These are phyloP conservation scores for Pontoporia blainvillei DNA, from an alignment of 2,113 vertebrate genomes.

Conservation along the genomic window DNA sequence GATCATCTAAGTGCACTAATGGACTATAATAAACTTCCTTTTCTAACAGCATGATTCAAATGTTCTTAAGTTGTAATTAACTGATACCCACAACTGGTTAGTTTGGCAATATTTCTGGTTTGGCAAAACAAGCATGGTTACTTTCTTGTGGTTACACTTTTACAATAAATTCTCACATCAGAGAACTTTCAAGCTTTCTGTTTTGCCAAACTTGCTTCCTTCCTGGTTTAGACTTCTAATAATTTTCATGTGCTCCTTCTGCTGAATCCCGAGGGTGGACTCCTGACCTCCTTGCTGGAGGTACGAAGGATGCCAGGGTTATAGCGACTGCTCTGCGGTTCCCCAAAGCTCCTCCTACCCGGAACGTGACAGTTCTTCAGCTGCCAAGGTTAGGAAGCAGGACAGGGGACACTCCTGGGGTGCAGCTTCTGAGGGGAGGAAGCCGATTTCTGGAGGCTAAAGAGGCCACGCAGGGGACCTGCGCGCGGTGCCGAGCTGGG, in stretches of 20 bases:
- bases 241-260: background rate
- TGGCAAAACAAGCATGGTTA: background rate
- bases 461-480: background rate
- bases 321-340: constrained; percentile 46
- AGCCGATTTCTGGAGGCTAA: background rate
- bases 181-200: constrained; percentile 17
- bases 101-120: background rate
- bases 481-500: constrained; percentile 2
- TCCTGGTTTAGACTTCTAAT: background rate
- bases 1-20: no score
- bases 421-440: background rate
- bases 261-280: constrained; percentile 39
- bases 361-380: background rate
- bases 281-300: constrained; percentile 57
- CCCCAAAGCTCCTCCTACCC: constrained; percentile 63
- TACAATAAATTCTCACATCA: background rate
- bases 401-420: constrained; percentile 31
- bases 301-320: constrained; percentile 51
- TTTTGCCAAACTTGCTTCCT: background rate
- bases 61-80: background rate
- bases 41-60: no score
- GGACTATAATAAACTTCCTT: no score
- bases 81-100: background rate
- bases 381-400: constrained; percentile 36
- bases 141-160: constrained; percentile 12